Conservation (phyloP, 2,888 invertebrate species). For the Melinaea menophilus region DNA sequence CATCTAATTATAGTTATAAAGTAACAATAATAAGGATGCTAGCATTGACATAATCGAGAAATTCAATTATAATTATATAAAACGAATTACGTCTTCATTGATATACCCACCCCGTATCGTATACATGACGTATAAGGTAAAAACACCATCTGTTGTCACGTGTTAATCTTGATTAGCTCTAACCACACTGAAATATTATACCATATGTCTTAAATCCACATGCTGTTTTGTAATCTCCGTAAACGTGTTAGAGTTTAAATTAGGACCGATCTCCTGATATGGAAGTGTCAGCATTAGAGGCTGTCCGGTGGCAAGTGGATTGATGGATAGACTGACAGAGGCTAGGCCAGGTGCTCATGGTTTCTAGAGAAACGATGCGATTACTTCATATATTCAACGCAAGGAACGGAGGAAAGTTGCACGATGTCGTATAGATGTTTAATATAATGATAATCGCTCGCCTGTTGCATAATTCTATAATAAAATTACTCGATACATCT, state of each 20-base stretch:
- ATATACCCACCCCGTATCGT: constrained; percentile 36
- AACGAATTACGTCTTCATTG: constrained; percentile 42
- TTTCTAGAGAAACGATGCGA: constrained; percentile 52
- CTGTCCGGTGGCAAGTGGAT: constrained; percentile 58
- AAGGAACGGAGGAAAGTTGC: neutral
- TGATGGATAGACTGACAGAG: constrained; percentile 62
- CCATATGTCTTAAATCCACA: constrained; percentile 39
- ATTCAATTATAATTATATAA: constrained; percentile 24
- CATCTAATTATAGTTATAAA: neutral
- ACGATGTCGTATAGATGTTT: neutral
- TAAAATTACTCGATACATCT: too few relatives aligned
- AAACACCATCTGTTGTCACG: constrained; percentile 50
- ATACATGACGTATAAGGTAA: constrained; percentile 47
- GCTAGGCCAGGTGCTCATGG: constrained; percentile 57
- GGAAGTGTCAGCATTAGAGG: constrained; percentile 49
- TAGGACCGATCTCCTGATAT: constrained; percentile 30
- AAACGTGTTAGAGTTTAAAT: constrained; percentile 41
- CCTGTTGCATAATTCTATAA: too few relatives aligned
- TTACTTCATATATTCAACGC: constrained; percentile 24
- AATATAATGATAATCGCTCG: neutral
- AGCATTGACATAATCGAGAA: constrained; percentile 18
- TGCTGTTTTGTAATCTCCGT: constrained; percentile 34
- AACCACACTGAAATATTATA: constrained; percentile 44
- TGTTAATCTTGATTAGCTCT: constrained; percentile 58
- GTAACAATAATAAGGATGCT: neutral